Conservation (phyloP, 2,797 vertebrate genomes). For the Silurus aristotelis region DNA sequence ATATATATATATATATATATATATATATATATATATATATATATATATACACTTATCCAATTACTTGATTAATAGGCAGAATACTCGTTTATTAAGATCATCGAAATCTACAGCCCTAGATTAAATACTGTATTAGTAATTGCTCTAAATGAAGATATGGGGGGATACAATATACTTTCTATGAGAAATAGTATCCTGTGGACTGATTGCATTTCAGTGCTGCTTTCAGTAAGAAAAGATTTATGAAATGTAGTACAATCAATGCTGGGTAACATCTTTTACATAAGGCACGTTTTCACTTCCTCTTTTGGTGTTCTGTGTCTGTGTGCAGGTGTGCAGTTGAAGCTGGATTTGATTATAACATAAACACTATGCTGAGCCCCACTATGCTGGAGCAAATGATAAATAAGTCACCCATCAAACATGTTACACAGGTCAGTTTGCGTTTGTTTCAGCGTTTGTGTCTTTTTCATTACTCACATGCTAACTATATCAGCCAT, state of each 20-base stretch:
- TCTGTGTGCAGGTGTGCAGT: slow-evolving; percentile 81
- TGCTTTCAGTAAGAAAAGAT: not conserved
- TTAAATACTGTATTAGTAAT: not conserved
- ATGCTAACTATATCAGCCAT: not conserved
- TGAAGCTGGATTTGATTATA: slow-evolving; percentile 81
- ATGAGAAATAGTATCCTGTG: not conserved
- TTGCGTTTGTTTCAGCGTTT: not conserved
- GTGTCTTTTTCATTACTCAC: not conserved
- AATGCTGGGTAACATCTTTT: not conserved
- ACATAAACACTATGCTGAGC: slow-evolving; percentile 72
- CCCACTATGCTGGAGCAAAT: slow-evolving; percentile 80
- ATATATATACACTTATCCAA: too few relatives aligned
- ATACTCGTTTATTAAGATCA: too few relatives aligned
- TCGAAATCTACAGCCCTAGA: too few relatives aligned
- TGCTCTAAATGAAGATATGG: not conserved
- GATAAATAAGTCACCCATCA: slow-evolving; percentile 89
- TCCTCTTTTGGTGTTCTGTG: slow-evolving; percentile 18
- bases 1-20: too few relatives aligned
- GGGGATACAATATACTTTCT: not conserved
- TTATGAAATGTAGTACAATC: not conserved
- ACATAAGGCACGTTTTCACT: not conserved
- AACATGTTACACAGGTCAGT: slow-evolving; percentile 77
- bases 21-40: too few relatives aligned
- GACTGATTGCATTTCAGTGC: not conserved
- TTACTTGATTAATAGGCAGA: too few relatives aligned